These are phyloP conservation scores for Diplodus sargus DNA, from an alignment of 2,797 vertebrate genomes.

Conservation along the genomic window DNA sequence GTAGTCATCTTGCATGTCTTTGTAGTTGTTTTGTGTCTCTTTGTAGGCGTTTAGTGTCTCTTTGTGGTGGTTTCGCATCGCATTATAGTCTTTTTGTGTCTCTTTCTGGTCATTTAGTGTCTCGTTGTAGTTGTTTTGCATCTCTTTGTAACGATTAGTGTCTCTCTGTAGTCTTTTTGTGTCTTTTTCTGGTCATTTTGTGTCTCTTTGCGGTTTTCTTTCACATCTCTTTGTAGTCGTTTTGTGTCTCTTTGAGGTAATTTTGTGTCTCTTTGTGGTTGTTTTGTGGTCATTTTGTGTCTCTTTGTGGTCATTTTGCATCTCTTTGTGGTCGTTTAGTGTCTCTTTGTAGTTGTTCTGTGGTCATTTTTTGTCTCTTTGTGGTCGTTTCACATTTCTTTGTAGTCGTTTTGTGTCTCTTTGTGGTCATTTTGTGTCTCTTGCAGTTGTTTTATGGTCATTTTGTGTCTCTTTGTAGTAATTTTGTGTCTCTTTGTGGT, in stretches of 20 bases:
- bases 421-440: not conserved
- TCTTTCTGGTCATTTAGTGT: no score
- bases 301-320: no score
- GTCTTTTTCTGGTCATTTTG: not conserved
- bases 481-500: not conserved
- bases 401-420: no score
- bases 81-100: not conserved
- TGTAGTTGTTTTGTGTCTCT: not conserved
- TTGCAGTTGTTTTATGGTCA: rapidly evolving
- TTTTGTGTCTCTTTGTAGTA: not conserved
- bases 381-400: no score
- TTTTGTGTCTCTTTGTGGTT: not conserved
- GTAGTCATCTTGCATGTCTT: not conserved
- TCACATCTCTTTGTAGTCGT: no score
- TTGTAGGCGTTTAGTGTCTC: not conserved
- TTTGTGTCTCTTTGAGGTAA: no score
- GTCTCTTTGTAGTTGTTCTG: no score
- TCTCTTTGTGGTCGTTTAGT: not conserved
- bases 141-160: not conserved
- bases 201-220: not conserved
- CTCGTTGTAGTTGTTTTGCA: no score
- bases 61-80: not conserved
- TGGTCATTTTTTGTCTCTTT: no score
- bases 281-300: no score
- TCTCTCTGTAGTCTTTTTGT: not conserved